Evolutionary conservation across 2,797 vertebrate genomes (phyloP).

Genomic region (Vultur gryphus): DNA sequence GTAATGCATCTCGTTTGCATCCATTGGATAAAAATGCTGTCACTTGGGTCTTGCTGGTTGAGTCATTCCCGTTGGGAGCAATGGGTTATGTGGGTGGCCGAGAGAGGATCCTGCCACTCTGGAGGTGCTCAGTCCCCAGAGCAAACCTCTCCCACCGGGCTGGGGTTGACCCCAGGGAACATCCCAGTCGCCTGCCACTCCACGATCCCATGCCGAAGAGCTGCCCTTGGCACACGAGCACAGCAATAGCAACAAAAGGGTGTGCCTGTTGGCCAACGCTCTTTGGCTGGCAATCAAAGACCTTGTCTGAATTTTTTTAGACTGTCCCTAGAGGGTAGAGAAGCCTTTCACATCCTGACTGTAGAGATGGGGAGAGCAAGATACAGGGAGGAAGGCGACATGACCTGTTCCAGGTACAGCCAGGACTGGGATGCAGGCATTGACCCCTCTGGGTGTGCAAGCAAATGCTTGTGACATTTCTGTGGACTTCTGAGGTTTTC

Average conservation of each 20-base stretch:
- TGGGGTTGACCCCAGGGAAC: neutral
- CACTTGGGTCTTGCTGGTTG: neutral
- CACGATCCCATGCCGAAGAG: accelerated
- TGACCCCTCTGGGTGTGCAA: neutral
- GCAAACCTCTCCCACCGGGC: neutral
- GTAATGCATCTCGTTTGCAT: neutral
- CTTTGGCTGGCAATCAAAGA: neutral
- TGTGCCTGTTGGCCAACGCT: accelerated
- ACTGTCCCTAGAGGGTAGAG: neutral
- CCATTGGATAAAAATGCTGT: neutral
- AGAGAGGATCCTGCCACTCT: neutral
- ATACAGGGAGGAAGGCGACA: accelerated
- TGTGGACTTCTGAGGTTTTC: neutral
- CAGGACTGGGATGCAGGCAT: neutral
- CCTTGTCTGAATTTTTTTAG: neutral
- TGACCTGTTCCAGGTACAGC: neutral
- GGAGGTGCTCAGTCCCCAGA: neutral
- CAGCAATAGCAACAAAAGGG: neutral
- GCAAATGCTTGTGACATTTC: neutral
- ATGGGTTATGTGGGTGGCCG: accelerated
- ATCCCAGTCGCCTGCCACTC: neutral
- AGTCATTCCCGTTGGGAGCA: neutral
- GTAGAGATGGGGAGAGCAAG: neutral
- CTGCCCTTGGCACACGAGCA: neutral
- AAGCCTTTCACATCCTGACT: neutral